Base-by-base conservation (phyloP, 1,140 invertebrate genomes). In the Mesaphorura yosii region DNA sequence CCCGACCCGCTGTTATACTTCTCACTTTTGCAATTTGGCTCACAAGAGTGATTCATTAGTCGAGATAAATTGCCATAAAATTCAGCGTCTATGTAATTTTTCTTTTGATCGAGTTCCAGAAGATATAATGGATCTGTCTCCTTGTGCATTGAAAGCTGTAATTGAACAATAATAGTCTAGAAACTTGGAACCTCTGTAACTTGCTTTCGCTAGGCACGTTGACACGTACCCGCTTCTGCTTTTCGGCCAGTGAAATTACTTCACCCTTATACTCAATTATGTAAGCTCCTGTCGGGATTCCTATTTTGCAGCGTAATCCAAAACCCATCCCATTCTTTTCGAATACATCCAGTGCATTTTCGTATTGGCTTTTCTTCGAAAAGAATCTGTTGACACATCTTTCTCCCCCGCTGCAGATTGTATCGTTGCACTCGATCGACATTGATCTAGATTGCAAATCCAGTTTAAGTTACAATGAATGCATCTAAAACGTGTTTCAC, bases 31-130 rank as follows among this genome's bases (percentile, higher is more conserved):
- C 59, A 57, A 23, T 61, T 61, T 0, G 59, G 59, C 2, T 54
- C 48, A 46, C 59, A 61, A 0, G 55, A 57, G 26, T 61, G 59
- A 27, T 61, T 61, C 3, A 61, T 61, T 1, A 61, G 52, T 20
- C 59, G 10, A 2, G 51, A 40, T 1, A 57, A n/a, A 27, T 57
- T 61, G 19, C 59, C 59, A 20, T 19, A n/a, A 37, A 48, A 61
- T 29, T 61, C 59, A 0, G 59, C 59, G 29, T 61, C 59, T 20
- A 61, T 61, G 38, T 37, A 61, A n/a, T n/a, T n/a, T 4, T 19
- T 22, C 12, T 41, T 34, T 1, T 45, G 38, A 19, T 45, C 42
- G 12, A 61, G 31, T 28, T 61, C 59, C 28, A 61, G 23, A 49
- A 61, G 38, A 22, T 61, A 61, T 1, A 53, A n/a, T 4, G 59